Evolutionary conservation across 2,888 invertebrate species (phyloP).

Genomic region (Acleris sparsana): DNA sequence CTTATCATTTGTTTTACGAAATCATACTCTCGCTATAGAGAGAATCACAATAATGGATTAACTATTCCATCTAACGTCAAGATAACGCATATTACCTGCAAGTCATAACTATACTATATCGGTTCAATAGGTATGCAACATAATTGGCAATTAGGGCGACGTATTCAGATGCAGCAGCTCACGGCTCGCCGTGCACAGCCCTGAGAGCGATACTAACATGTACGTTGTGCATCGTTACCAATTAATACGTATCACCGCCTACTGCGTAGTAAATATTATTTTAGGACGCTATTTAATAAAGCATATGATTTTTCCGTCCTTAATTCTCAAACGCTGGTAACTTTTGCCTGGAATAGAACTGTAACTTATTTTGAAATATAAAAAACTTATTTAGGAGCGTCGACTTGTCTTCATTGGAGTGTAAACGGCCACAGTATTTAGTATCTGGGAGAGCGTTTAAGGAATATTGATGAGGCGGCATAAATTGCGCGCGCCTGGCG

Average conservation of each 20-base stretch:
- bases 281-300: no score
- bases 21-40: not conserved
- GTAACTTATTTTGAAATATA: not conserved
- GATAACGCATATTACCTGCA: no score
- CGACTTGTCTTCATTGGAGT: constrained; percentile 14
- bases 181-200: not conserved
- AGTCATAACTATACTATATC: no score
- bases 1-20: constrained; percentile 8
- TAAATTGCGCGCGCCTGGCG: constrained; percentile 23
- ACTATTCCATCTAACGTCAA: no score
- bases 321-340: no score
- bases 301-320: no score
- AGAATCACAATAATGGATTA: no score
- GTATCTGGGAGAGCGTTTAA: constrained; percentile 25
- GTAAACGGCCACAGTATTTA: constrained; percentile 20
- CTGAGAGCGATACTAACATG: not conserved
- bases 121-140: no score
- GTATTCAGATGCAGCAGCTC: no score
- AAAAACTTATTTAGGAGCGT: constrained; percentile 3
- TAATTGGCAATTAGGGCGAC: no score
- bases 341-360: not conserved
- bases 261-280: no score
- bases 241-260: not conserved
- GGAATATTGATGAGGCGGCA: constrained; percentile 32
- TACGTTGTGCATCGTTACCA: not conserved